A percentile compares a stretch with the other conserved stretches of the same genome.
Evolutionary conservation across 2,113 vertebrate species (phyloP).

Genomic region (Nothobranchius furzeri): DNA sequence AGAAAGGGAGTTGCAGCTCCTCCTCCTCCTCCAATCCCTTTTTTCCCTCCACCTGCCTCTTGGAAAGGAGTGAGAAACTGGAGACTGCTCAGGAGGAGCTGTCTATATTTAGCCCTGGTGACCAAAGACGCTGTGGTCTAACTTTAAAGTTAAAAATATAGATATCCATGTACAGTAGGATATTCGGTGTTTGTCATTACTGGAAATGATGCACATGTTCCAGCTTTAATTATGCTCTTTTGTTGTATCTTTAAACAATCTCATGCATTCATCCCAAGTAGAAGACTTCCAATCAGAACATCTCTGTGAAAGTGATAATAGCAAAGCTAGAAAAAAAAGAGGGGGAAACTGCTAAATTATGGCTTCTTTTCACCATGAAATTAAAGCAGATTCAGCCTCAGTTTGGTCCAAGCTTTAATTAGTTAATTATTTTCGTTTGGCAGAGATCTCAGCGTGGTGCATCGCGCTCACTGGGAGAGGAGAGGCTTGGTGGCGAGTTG

Average conservation of each 20-base stretch:
- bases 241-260: no score
- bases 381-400: slow-evolving; percentile 64
- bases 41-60: slow-evolving; percentile 72
- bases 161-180: slow-evolving; percentile 71
- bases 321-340: slow-evolving; percentile 2
- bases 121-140: slow-evolving; percentile 70
- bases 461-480: slow-evolving; percentile 56
- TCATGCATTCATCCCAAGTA: not conserved
- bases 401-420: slow-evolving; percentile 73
- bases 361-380: slow-evolving; percentile 57
- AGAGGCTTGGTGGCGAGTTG: slow-evolving; percentile 84
- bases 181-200: slow-evolving; percentile 41
- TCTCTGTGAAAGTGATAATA: slow-evolving; percentile 2
- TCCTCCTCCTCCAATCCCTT: slow-evolving; percentile 29
- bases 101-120: slow-evolving; percentile 72
- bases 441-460: slow-evolving; percentile 70
- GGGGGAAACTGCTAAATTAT: slow-evolving; percentile 32
- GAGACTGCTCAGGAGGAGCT: slow-evolving; percentile 68
- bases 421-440: slow-evolving; percentile 78
- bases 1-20: slow-evolving; percentile 47
- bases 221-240: no score
- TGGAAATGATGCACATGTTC: slow-evolving; percentile 1
- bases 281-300: slow-evolving; percentile 1
- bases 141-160: slow-evolving; percentile 79
- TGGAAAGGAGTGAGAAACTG: slow-evolving; percentile 76